Evolutionary conservation across 1,140 invertebrate genomes (phyloP).

Genomic region (Zaprionus inermis): DNA sequence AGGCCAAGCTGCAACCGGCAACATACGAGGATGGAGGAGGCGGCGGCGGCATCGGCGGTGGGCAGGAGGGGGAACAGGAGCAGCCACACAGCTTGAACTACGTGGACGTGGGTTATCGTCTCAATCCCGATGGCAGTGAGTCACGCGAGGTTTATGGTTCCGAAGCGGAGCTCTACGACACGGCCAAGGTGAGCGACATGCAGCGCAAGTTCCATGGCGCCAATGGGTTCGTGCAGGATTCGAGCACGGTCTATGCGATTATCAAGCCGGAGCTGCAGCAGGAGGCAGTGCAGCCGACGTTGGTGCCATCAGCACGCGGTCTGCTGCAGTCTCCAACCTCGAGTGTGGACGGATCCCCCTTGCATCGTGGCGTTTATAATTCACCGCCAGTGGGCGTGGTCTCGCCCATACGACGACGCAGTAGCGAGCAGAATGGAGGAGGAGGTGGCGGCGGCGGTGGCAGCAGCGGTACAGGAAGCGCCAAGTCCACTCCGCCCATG

Average conservation of each 20-base stretch:
- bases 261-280: conserved; percentile 72
- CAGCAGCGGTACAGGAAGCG: conserved; percentile 46
- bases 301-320: conserved; percentile 19
- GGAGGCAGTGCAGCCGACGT: conserved; percentile 32
- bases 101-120: conserved; percentile 82
- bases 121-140: conserved; percentile 83
- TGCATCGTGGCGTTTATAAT: conserved; percentile 59
- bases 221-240: conserved; percentile 74
- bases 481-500: conserved; percentile 71
- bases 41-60: conserved; percentile 26
- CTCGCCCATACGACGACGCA: conserved; percentile 72
- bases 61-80: conserved; percentile 41
- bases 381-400: conserved; percentile 80
- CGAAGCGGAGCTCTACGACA: conserved; percentile 78
- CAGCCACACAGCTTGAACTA: conserved; percentile 72
- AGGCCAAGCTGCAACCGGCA: conserved; percentile 86
- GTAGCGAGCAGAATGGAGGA: conserved; percentile 47
- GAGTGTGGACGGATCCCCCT: conserved; percentile 60
- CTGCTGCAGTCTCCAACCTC: conserved; percentile 63
- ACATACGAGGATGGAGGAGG: conserved; percentile 24
- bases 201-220: conserved; percentile 79
- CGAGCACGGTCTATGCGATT: conserved; percentile 80
- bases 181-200: conserved; percentile 74
- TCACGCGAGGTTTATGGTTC: conserved; percentile 73
- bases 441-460: conserved; percentile 6